phyloP scores from a whole-genome alignment of 2,888 invertebrate genomes.

The Pycnomerus fuliginosus region DNA sequence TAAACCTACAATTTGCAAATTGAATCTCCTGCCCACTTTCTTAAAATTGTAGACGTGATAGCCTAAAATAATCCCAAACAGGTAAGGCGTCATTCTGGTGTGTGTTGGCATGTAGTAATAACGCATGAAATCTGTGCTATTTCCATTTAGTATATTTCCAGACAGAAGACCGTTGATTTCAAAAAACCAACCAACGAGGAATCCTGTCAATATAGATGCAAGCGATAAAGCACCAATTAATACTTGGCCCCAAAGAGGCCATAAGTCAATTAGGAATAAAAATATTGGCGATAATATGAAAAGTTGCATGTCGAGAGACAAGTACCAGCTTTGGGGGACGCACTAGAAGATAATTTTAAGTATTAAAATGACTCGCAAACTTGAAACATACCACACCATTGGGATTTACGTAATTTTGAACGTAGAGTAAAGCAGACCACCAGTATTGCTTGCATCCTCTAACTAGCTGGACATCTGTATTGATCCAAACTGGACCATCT shows the following conservation, averaged over 20 bases:
- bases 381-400: conserved; percentile 11
- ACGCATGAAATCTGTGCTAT: conserved; percentile 6
- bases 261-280: conserved; percentile 5
- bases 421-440: conserved; percentile 15
- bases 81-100: conserved; percentile 12
- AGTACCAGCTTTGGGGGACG: conserved; percentile 19
- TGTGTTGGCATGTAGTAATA: conserved; percentile 20
- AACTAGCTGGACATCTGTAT: conserved; percentile 3
- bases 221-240: background rate
- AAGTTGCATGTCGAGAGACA: conserved; percentile 18
- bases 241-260: conserved; percentile 7
- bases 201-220: conserved; percentile 2
- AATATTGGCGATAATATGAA: conserved; percentile 12
- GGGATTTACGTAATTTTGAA: conserved; percentile 15
- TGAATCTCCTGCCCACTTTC: background rate
- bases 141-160: conserved; percentile 8
- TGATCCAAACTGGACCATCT: conserved; percentile 16
- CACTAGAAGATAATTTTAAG: conserved; percentile 9
- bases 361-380: background rate
- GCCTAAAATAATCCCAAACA: conserved; percentile 15
- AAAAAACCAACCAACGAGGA: conserved; percentile 7
- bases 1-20: conserved; percentile 2
- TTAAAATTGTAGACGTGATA: conserved; percentile 6
- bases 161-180: conserved; percentile 10
- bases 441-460: conserved; percentile 10